Base-by-base conservation (phyloP, 2,888 invertebrate genomes). In the Meloe dianella region DNA sequence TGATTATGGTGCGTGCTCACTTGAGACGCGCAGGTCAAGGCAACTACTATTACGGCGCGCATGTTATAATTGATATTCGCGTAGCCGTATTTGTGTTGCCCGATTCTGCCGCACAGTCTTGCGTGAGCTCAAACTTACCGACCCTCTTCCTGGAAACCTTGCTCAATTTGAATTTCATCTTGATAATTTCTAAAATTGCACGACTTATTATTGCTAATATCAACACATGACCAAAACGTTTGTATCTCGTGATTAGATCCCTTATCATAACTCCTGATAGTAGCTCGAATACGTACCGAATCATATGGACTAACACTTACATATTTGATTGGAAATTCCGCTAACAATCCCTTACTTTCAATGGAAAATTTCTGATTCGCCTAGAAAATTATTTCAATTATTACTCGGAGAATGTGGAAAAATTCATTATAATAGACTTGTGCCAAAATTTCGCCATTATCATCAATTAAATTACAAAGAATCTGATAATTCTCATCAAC, bases 201-300 rank as follows among this genome's bases (percentile, higher is more conserved):
- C n/a, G 57, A 20, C 35, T 68, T 58, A 14, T 61, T 61, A 12
- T 58, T 64, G n/a, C 4, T n/a, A 8, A 22, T 29, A 22, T 70
- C 59, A 7, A 66, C 1, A 47, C 70, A 71, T 35, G 54, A 29
- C 70, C 70, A 71, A 14, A 56, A 17, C 17, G 17, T n/a, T 47
- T 60, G n/a, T 12, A 59, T 9, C 14, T 47, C 17, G n/a, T 38
- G 30, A 22, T 59, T n/a, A 22, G 27, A 47, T 3, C 27, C 47
- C 47, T 66, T 68, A 51, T 71, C 68, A 29, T 66, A 59, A 61
- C 65, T 66, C 58, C 32, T 47, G 8, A 68, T 35, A 38, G 30
- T 51, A 10, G 66, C 58, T 1, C 62, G 61, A n/a, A 68, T 41
- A 32, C 17, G 29, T 4, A 68, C 38, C 3, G 61, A 47, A n/a